These are phyloP conservation scores for Ascaphus truei DNA, from an alignment of 2,113 vertebrate species.

Conservation along the genomic window DNA sequence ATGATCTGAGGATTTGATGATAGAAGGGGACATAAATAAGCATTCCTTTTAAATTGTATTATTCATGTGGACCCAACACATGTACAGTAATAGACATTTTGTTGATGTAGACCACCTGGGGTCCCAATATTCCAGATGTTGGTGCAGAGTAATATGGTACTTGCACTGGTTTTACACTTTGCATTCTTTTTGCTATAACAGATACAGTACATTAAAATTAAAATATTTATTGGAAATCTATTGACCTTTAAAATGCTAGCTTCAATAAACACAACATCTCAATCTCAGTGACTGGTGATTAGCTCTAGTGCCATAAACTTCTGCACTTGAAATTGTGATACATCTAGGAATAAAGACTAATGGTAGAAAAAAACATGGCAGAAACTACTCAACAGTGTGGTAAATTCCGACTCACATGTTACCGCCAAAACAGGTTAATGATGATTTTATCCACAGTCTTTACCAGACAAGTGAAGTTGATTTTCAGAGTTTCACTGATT, in stretches of 20 bases:
- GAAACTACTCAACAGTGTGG: neutral
- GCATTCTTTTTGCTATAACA: too few species aligned
- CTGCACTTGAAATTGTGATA: conserved; percentile 1
- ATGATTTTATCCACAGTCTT: conserved; percentile 18
- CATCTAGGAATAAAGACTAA: conserved; percentile 10
- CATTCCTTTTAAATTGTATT: too few species aligned
- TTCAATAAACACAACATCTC: neutral
- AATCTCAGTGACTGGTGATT: too few species aligned
- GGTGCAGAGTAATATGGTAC: too few species aligned
- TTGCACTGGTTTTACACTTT: too few species aligned
- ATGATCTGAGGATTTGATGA: too few species aligned
- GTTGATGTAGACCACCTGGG: too few species aligned
- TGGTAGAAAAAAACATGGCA: conserved; percentile 12
- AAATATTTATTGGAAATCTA: neutral
- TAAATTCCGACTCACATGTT: conserved; percentile 17
- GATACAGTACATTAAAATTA: neutral
- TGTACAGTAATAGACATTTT: too few species aligned
- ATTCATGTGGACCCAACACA: too few species aligned
- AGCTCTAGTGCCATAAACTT: conserved; percentile 12
- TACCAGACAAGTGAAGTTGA: conserved; percentile 20
- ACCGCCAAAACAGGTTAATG: conserved; percentile 13
- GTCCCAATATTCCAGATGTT: too few species aligned
- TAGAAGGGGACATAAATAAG: too few species aligned
- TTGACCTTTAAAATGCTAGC: neutral
- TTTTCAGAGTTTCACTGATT: conserved; percentile 20